Evolutionary conservation across 2,113 vertebrate genomes (phyloP).

Genomic region (Gobio gobio): DNA sequence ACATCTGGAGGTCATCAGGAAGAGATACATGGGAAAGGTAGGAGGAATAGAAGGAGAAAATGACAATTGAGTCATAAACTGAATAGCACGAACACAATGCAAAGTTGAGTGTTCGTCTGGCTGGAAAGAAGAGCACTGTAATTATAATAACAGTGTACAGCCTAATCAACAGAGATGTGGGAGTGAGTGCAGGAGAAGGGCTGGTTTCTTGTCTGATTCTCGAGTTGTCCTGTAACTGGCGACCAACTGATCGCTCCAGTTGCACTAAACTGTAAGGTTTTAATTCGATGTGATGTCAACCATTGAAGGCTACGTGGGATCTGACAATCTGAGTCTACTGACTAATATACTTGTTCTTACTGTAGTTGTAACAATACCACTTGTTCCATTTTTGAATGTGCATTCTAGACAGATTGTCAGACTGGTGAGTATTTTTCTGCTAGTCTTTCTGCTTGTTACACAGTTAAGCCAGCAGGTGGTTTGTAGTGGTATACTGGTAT

Average conservation of each 20-base stretch:
- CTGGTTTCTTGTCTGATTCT: slow-evolving; percentile 1
- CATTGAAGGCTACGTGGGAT: background rate
- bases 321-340: background rate
- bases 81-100: background rate
- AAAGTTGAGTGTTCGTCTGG: background rate
- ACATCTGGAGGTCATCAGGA: slow-evolving; percentile 33
- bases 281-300: background rate
- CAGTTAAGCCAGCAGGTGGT: too few species aligned
- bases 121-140: background rate
- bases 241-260: background rate
- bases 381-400: too few species aligned
- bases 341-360: background rate
- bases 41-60: background rate
- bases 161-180: background rate
- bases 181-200: background rate
- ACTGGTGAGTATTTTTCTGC: too few species aligned
- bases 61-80: background rate
- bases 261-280: background rate
- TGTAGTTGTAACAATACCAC: background rate
- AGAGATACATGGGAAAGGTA: background rate
- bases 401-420: background rate
- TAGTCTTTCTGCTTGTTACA: too few species aligned
- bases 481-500: too few species aligned
- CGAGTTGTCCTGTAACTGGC: background rate
- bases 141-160: background rate